phyloP scores from a whole-genome alignment of 2,888 invertebrate genomes.

The Pteria penguin region DNA sequence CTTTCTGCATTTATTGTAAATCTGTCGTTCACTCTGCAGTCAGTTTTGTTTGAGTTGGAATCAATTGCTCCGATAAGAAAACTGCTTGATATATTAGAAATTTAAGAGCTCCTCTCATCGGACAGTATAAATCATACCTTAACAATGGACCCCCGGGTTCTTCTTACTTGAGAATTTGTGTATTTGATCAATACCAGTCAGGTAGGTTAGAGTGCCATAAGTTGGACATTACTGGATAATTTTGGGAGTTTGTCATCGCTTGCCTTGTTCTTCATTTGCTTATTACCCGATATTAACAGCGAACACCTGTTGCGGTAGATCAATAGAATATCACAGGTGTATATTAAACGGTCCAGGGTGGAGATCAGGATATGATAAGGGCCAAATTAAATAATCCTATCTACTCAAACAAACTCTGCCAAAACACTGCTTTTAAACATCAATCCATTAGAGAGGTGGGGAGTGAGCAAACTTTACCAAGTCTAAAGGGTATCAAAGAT shows the following conservation, averaged over 20 bases:
- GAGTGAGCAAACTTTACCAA: background rate
- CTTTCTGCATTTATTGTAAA: background rate
- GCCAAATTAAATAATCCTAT: constrained; percentile 32
- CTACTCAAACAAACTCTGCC: constrained; percentile 24
- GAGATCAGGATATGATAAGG: constrained; percentile 27
- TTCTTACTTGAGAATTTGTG: background rate
- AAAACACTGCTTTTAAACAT: constrained; percentile 21
- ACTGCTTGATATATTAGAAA: background rate
- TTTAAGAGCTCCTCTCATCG: background rate
- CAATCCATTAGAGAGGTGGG: constrained; percentile 21
- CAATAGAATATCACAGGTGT: constrained; percentile 33
- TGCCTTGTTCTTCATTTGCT: background rate
- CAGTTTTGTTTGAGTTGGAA: constrained; percentile 6
- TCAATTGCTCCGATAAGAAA: background rate
- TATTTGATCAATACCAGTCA: background rate
- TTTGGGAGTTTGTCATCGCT: background rate
- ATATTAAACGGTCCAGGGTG: constrained; percentile 13
- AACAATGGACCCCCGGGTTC: constrained; percentile 1
- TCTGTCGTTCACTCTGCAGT: background rate
- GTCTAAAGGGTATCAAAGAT: background rate
- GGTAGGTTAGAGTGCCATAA: background rate
- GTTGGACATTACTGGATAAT: background rate
- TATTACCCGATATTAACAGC: background rate
- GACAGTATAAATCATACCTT: background rate
- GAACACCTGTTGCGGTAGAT: constrained; percentile 20